A percentile compares a stretch with the other conserved stretches of the same genome.
Evolutionary conservation across 2,113 vertebrate genomes (phyloP).

Genomic region (Deroptyus accipitrinus): DNA sequence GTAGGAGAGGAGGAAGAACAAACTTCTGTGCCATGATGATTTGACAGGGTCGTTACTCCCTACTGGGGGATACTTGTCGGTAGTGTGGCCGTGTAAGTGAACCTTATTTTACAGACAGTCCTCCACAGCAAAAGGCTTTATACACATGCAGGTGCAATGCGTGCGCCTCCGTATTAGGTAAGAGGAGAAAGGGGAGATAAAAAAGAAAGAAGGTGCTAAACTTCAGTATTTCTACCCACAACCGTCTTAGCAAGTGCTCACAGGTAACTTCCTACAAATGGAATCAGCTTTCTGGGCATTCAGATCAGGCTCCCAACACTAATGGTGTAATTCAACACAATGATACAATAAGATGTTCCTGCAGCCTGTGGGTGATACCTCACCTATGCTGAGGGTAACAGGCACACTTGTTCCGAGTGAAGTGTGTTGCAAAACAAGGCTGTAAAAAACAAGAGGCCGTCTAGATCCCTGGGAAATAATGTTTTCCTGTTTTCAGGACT

Average conservation of each 20-base stretch:
- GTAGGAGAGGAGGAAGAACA: not conserved
- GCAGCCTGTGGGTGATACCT: not conserved
- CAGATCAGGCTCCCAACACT: not conserved
- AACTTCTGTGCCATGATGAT: not conserved
- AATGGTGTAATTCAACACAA: too few relatives aligned
- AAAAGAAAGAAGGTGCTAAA: not conserved
- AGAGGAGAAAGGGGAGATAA: not conserved
- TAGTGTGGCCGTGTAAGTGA: not conserved
- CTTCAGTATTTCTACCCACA: not conserved
- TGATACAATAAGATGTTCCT: not conserved
- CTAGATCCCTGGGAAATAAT: not conserved
- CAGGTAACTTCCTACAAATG: not conserved
- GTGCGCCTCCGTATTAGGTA: not conserved
- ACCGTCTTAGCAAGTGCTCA: not conserved
- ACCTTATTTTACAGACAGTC: not conserved
- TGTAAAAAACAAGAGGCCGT: not conserved
- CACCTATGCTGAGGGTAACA: not conserved
- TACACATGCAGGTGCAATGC: rapidly evolving
- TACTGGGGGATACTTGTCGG: not conserved
- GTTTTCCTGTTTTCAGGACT: slow-evolving; percentile 7
- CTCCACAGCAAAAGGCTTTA: too few relatives aligned
- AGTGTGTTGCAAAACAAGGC: not conserved
- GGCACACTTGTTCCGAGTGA: not conserved
- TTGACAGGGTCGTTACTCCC: not conserved
- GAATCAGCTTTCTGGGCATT: not conserved